Conservation (phyloP, 2,888 invertebrate species). For the Hartigia nigra region DNA sequence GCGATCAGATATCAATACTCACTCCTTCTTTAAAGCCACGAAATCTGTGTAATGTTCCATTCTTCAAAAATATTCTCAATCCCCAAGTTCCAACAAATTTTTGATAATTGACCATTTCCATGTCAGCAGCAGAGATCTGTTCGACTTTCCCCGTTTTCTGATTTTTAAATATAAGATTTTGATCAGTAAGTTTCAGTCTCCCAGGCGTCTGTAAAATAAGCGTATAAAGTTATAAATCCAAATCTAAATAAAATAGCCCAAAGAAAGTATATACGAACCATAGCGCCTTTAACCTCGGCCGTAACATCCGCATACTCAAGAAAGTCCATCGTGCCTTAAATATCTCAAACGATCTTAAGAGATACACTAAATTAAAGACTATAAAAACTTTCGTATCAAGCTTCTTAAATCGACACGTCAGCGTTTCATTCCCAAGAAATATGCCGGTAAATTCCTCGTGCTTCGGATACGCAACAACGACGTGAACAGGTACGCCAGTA, state of each 20-base stretch:
- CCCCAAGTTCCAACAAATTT: slow-evolving; percentile 93
- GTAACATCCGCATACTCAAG: slow-evolving; percentile 89
- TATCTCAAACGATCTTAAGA: background rate
- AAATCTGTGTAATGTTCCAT: slow-evolving; percentile 90
- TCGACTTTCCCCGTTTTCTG: slow-evolving; percentile 97
- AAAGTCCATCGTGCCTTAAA: slow-evolving; percentile 74
- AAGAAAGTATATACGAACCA: slow-evolving; percentile 74
- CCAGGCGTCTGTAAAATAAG: slow-evolving; percentile 82
- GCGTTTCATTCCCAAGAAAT: background rate
- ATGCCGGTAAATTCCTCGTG: background rate
- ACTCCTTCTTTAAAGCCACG: slow-evolving; percentile 93
- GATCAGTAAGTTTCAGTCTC: slow-evolving; percentile 90
- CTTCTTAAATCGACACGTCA: background rate
- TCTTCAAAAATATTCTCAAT: slow-evolving; percentile 88
- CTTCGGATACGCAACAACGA: background rate
- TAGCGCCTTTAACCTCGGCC: slow-evolving; percentile 85
- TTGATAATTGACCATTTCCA: slow-evolving; percentile 92
- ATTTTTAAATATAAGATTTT: slow-evolving; percentile 92
- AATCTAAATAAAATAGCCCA: slow-evolving; percentile 1
- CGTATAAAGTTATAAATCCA: slow-evolving; percentile 5
- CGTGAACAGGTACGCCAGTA: background rate
- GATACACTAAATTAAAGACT: background rate
- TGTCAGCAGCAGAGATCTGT: slow-evolving; percentile 84
- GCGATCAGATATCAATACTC: slow-evolving; percentile 51
- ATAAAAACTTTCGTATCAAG: background rate